Evolutionary conservation across 1,140 invertebrate species (phyloP).

Genomic region (Drosophila rhopaloa): DNA sequence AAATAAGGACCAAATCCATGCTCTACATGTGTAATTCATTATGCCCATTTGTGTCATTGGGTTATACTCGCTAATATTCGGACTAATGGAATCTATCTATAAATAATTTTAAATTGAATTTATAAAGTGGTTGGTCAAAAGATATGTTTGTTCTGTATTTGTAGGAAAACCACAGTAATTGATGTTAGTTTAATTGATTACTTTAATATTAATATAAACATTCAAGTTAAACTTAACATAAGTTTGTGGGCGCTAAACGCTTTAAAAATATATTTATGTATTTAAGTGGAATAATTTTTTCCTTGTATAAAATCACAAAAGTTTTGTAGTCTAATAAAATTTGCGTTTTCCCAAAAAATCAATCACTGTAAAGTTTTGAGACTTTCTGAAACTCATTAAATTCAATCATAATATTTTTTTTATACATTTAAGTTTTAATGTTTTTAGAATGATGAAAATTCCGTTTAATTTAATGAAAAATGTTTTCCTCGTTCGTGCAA

Average conservation of each 20-base stretch:
- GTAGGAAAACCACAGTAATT: slow-evolving; percentile 3
- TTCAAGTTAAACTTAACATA: no score
- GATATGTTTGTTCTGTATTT: not conserved
- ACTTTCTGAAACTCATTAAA: no score
- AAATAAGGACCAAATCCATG: not conserved
- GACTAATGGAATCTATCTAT: slow-evolving; percentile 37
- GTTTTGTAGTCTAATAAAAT: no score
- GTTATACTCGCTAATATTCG: slow-evolving; percentile 13
- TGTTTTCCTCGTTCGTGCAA: slow-evolving; percentile 7
- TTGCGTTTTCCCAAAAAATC: no score
- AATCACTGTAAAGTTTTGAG: no score
- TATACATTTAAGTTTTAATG: no score
- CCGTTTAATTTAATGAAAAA: slow-evolving; percentile 8
- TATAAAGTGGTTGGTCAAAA: not conserved
- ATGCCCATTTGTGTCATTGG: slow-evolving; percentile 32
- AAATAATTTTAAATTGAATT: slow-evolving; percentile 29
- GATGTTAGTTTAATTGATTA: slow-evolving; percentile 7
- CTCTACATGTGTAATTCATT: slow-evolving; percentile 36
- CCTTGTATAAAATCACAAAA: no score
- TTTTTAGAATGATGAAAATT: not conserved
- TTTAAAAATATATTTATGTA: no score
- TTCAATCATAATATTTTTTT: no score
- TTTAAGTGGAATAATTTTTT: no score
- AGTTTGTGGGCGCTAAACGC: no score
- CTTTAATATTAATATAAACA: not conserved